Percentiles rank a stretch among this genome's conserved stretches.
Conservation (phyloP, 2,797 vertebrate species). For the Crypturellus tataupa region DNA sequence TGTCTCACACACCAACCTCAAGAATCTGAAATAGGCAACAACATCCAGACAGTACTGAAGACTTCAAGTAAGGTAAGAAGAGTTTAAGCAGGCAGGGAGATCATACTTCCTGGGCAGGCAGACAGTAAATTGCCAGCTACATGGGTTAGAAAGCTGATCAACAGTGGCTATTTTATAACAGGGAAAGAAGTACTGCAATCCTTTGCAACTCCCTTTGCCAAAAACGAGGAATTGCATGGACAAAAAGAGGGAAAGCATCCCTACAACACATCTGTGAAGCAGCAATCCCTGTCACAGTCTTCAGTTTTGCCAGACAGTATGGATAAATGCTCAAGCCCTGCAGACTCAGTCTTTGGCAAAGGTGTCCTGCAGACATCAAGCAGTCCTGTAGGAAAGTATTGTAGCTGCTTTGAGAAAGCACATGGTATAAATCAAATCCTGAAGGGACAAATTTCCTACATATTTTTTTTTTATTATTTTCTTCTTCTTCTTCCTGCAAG, state of each 20-base stretch:
- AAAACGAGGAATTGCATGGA: neutral
- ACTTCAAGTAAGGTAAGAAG: neutral
- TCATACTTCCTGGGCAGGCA: neutral
- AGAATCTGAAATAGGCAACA: neutral
- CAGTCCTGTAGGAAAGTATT: neutral
- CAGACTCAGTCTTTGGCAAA: neutral
- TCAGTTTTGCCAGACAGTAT: neutral
- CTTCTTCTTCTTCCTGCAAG: neutral
- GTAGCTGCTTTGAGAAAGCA: neutral
- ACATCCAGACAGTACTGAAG: neutral
- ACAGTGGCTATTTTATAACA: neutral
- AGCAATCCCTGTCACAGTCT: neutral
- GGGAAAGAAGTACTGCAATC: neutral
- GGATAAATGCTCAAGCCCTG: neutral
- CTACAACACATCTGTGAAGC: neutral
- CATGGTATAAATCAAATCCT: neutral
- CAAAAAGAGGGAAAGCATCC: neutral
- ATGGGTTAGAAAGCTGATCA: neutral
- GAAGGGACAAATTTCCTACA: neutral
- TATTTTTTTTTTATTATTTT: neutral
- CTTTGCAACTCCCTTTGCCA: neutral
- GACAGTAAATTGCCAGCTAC: neutral
- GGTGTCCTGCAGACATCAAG: neutral
- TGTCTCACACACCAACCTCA: neutral
- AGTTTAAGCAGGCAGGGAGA: neutral